Evolutionary conservation across 2,888 invertebrate species (phyloP).

Genomic region (Caenorhabditis sp.): DNA sequence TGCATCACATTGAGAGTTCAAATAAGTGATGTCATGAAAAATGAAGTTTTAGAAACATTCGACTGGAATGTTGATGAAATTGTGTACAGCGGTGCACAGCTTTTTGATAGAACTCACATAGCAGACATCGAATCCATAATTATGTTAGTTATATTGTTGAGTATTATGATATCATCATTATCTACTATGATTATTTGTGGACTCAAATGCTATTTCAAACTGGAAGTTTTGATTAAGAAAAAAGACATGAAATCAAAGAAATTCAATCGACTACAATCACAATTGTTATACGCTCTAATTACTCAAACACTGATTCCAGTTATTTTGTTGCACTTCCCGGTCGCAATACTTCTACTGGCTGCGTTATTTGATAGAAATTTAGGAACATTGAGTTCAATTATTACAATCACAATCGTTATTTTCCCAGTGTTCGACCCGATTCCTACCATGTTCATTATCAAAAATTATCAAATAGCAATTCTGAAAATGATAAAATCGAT

Average conservation of each 20-base stretch:
- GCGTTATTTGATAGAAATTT: constrained; percentile 18
- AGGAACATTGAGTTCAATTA: constrained; percentile 22
- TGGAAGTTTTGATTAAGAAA: background rate
- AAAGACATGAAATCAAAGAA: background rate
- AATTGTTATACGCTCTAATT: background rate
- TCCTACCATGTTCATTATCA: constrained; percentile 26
- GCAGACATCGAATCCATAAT: background rate
- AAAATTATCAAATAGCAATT: constrained; percentile 17
- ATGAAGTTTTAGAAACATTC: background rate
- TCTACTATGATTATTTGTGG: constrained; percentile 21
- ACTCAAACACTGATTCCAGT: constrained; percentile 20
- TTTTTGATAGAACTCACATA: background rate
- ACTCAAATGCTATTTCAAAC: constrained; percentile 14
- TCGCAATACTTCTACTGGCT: constrained; percentile 17
- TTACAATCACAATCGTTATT: constrained; percentile 23
- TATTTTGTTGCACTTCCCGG: constrained; percentile 23
- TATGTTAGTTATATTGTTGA: background rate
- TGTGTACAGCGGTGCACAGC: background rate
- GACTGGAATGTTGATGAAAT: background rate
- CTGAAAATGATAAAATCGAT: no score
- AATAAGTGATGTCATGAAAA: background rate
- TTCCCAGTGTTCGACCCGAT: constrained; percentile 26
- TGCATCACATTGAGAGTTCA: background rate
- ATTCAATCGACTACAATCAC: background rate
- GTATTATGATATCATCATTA: constrained; percentile 11